Evolutionary conservation across 2,113 vertebrate genomes (phyloP).

Genomic region (Paracanthobrama guichenoti): DNA sequence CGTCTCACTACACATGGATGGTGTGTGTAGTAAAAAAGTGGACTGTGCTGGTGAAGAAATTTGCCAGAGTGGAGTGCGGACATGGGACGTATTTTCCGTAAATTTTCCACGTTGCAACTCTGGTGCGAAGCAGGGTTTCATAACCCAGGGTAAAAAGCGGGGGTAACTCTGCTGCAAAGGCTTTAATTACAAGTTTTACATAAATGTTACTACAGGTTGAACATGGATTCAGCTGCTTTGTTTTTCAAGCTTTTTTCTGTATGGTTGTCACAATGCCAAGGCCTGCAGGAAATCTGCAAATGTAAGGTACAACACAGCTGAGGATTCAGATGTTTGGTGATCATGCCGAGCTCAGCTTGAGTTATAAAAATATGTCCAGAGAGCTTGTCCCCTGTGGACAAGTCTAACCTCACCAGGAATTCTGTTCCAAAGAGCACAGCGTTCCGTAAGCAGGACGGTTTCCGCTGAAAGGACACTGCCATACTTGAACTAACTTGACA

Average conservation of each 20-base stretch:
- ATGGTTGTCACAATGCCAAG: constrained; percentile 5
- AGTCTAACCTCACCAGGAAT: constrained; percentile 13
- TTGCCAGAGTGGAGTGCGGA: background rate
- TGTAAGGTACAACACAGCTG: constrained; percentile 14
- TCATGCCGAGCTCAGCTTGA: constrained; percentile 26
- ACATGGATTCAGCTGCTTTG: background rate
- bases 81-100: background rate
- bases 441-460: background rate
- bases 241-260: background rate
- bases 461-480: background rate
- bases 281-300: constrained; percentile 25
- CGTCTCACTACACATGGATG: background rate
- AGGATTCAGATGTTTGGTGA: constrained; percentile 27
- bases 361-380: constrained; percentile 19
- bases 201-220: background rate
- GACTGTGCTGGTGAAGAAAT: too few species aligned
- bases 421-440: constrained; percentile 9
- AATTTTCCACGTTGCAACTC: background rate
- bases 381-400: background rate
- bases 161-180: too few species aligned
- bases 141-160: too few species aligned
- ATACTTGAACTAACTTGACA: background rate
- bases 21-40: background rate
- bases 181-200: background rate
- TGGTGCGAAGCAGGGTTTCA: too few species aligned